Conservation (phyloP, 2,797 vertebrate species). For the Antennarius maculatus region DNA sequence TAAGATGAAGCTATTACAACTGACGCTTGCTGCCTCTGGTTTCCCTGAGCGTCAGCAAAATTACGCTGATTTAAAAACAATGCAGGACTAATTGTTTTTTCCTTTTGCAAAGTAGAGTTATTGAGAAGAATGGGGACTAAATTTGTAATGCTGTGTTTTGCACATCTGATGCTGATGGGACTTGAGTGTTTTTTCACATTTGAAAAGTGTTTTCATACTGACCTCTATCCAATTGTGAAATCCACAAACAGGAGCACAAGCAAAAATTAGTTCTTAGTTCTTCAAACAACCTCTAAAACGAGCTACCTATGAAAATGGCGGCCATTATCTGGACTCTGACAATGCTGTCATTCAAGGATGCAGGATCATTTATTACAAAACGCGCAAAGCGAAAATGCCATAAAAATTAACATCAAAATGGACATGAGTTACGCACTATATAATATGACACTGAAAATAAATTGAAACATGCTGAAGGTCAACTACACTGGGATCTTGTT, state of each 20-base stretch:
- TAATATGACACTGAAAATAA: constrained; percentile 12
- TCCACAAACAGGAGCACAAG: neutral
- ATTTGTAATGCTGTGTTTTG: constrained; percentile 14
- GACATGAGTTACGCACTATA: constrained; percentile 9
- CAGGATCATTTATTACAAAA: constrained; percentile 9
- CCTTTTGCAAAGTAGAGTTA: neutral
- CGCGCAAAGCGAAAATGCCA: neutral
- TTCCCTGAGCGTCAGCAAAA: constrained; percentile 35
- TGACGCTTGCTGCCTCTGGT: constrained; percentile 3
- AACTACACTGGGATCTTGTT: neutral
- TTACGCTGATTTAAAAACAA: constrained; percentile 49
- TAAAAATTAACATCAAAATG: constrained; percentile 41
- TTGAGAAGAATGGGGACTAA: constrained; percentile 16
- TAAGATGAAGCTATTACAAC: constrained; percentile 4
- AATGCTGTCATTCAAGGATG: constrained; percentile 19
- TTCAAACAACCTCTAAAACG: neutral
- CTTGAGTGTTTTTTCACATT: neutral
- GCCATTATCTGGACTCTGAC: neutral
- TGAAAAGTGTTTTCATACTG: neutral
- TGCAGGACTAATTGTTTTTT: constrained; percentile 39
- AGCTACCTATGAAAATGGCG: neutral
- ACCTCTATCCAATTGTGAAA: neutral
- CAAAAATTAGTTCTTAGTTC: neutral
- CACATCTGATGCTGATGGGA: neutral
- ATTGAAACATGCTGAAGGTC: constrained; percentile 31